These are phyloP conservation scores for Spinibarbus caldwelli DNA, from an alignment of 2,797 vertebrate genomes.

Conservation along the genomic window DNA sequence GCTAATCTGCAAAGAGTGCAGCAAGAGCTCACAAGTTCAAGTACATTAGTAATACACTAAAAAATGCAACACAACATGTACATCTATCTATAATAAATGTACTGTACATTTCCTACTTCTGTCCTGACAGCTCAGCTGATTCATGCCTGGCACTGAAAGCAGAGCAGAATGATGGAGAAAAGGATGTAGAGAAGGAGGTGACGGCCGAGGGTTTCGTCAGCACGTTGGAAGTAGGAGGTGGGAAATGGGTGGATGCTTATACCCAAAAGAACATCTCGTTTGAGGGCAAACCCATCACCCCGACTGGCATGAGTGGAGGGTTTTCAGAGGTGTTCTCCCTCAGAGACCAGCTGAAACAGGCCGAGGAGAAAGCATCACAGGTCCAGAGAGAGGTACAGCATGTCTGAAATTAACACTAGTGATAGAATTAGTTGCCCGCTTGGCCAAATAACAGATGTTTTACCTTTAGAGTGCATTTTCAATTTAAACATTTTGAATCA, in stretches of 20 bases:
- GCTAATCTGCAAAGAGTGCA: neutral
- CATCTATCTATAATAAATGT: conserved; percentile 3
- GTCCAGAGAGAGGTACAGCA: conserved; percentile 73
- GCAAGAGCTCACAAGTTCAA: neutral
- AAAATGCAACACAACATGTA: neutral
- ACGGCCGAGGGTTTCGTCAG: conserved; percentile 68
- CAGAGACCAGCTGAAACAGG: conserved; percentile 70
- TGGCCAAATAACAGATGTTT: too few relatives aligned
- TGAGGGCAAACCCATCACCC: conserved; percentile 46
- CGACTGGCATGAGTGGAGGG: conserved; percentile 44
- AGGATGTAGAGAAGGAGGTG: conserved; percentile 45
- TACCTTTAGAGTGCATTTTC: neutral
- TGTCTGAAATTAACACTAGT: neutral
- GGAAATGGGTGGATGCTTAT: conserved; percentile 43
- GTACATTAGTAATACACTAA: neutral
- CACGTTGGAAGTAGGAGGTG: conserved; percentile 55
- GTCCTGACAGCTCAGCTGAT: conserved; percentile 65
- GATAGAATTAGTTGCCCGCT: neutral
- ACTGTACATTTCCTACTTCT: neutral
- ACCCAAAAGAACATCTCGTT: conserved; percentile 63
- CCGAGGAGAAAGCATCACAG: conserved; percentile 70
- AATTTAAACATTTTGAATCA: neutral
- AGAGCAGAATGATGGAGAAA: conserved; percentile 39
- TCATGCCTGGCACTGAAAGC: conserved; percentile 70
- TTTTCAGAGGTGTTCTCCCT: conserved; percentile 67